These are phyloP conservation scores for Apteryx mantelli DNA, from an alignment of 2,113 vertebrate genomes.

Conservation along the genomic window DNA sequence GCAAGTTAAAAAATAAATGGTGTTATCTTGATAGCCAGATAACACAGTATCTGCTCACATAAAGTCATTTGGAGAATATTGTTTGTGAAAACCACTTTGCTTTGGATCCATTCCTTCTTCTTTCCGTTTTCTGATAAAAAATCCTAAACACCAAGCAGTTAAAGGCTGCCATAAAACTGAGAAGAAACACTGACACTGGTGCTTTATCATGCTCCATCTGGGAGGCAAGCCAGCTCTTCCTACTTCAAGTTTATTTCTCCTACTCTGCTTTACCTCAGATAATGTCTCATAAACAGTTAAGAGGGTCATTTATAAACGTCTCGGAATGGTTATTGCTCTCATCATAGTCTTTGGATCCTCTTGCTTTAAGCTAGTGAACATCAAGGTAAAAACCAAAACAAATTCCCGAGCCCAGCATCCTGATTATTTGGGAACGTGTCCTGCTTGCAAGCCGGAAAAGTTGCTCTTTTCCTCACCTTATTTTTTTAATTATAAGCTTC, in stretches of 20 bases:
- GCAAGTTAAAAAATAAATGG: slow-evolving; percentile 75
- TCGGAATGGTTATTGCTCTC: slow-evolving; percentile 75
- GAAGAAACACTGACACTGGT: slow-evolving; percentile 80
- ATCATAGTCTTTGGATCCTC: slow-evolving; percentile 57
- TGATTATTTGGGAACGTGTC: neutral
- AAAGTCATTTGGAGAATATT: slow-evolving; percentile 81
- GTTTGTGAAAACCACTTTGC: slow-evolving; percentile 86
- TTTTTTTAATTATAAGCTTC: neutral
- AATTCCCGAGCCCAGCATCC: neutral
- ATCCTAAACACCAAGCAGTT: slow-evolving; percentile 86
- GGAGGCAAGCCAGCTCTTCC: slow-evolving; percentile 81
- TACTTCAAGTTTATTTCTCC: slow-evolving; percentile 88
- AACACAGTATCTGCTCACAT: slow-evolving; percentile 85
- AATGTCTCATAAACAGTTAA: slow-evolving; percentile 86
- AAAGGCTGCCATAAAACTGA: slow-evolving; percentile 87
- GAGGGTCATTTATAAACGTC: slow-evolving; percentile 85
- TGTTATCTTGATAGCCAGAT: slow-evolving; percentile 94
- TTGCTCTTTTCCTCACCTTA: neutral
- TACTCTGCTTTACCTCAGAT: slow-evolving; percentile 86
- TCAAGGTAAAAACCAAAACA: slow-evolving; percentile 65
- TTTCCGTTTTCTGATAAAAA: slow-evolving; percentile 89
- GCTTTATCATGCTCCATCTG: slow-evolving; percentile 80
- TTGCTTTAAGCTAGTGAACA: slow-evolving; percentile 52
- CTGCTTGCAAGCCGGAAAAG: neutral
- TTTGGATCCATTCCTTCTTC: slow-evolving; percentile 77